Base-by-base conservation (phyloP, 2,888 invertebrate species). In the Cryptophagus acutangulus region DNA sequence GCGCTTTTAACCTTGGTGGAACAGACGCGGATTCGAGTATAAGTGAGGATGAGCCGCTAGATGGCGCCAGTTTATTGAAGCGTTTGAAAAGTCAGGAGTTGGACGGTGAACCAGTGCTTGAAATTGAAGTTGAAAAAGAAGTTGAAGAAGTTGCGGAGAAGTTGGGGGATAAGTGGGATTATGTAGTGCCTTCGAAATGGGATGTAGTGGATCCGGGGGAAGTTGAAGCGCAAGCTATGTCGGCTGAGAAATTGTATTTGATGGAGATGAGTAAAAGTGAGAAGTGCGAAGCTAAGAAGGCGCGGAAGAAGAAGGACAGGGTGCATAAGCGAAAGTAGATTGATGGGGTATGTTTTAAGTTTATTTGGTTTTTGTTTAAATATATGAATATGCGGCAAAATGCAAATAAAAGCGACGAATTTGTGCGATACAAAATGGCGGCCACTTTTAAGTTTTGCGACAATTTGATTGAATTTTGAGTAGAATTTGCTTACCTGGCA, bases 131-230 rank as follows among this genome's bases (percentile, higher is more conserved):
- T 20, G 20, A 6, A 20, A 20, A 20, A 20, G 20, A 20, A 20
- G 9, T 6, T 20, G 28, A 28, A 6, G 12, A 28, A 28, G 10
- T 4, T 12, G 4, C 28, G 10, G 10, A 10, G 5, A 28, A 20
- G 5, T 20, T 20, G 9, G 5, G 9, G 6, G 6, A 20, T 9
- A 20, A 20, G n/a, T 20, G 28, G 12, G 10, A 28, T 28, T 79
- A 77, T 10, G 90, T 94, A 72, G 83, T 91, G 38, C 87, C 88
- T 2, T 93, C 93, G 1, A 87, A 90, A 66, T 96, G 95, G 96
- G 94, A 96, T 75, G 85, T 84, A 30, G 85, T 96, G 14, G 93
- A 94, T 71, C 88, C 91, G 9, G 80, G 83, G 55, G 80, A 84
- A 59, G 72, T 78, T 36, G 85, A 87, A 65, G 81, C 80, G 1